Evolutionary conservation across 2,113 vertebrate genomes (phyloP).

Genomic region (Petrocephalus microphthalmus): DNA sequence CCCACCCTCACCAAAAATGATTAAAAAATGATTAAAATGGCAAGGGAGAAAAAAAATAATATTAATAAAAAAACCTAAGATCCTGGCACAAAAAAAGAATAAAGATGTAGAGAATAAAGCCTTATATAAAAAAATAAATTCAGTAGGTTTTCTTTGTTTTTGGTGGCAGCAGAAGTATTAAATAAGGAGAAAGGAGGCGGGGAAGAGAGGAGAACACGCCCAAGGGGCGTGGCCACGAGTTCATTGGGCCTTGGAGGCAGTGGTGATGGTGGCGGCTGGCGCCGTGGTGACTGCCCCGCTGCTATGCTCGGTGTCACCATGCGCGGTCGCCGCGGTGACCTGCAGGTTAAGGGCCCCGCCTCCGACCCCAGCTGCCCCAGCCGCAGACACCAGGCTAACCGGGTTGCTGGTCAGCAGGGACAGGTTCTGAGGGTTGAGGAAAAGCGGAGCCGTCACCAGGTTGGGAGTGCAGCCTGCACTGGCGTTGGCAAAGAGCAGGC

Average conservation of each 20-base stretch:
- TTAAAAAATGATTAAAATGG: slow-evolving; percentile 16
- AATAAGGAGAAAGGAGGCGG: slow-evolving; percentile 51
- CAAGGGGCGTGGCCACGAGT: slow-evolving; percentile 45
- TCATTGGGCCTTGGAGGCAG: slow-evolving; percentile 98
- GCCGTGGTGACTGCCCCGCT: slow-evolving; percentile 75
- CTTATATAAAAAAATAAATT: slow-evolving; percentile 30
- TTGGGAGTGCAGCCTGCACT: slow-evolving; percentile 80
- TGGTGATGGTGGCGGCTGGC: slow-evolving; percentile 83
- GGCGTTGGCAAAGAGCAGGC: slow-evolving; percentile 85
- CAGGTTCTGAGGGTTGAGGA: slow-evolving; percentile 96
- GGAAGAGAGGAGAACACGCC: slow-evolving; percentile 19
- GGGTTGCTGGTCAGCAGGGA: slow-evolving; percentile 98
- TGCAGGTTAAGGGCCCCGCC: slow-evolving; percentile 81
- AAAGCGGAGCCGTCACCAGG: slow-evolving; percentile 92
- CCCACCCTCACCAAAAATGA: slow-evolving; percentile 3
- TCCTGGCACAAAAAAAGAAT: slow-evolving; percentile 16
- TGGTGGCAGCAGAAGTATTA: slow-evolving; percentile 67
- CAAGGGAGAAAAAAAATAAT: neutral
- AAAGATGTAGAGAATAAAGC: slow-evolving; percentile 19
- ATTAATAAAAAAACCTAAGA: neutral
- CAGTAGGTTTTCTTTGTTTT: slow-evolving; percentile 54
- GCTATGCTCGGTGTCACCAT: slow-evolving; percentile 73
- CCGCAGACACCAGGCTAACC: slow-evolving; percentile 88
- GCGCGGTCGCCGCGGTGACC: slow-evolving; percentile 55
- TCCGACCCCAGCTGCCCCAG: slow-evolving; percentile 62